Conservation (phyloP, 1,140 invertebrate species). For the Notospermus geniculatus region DNA sequence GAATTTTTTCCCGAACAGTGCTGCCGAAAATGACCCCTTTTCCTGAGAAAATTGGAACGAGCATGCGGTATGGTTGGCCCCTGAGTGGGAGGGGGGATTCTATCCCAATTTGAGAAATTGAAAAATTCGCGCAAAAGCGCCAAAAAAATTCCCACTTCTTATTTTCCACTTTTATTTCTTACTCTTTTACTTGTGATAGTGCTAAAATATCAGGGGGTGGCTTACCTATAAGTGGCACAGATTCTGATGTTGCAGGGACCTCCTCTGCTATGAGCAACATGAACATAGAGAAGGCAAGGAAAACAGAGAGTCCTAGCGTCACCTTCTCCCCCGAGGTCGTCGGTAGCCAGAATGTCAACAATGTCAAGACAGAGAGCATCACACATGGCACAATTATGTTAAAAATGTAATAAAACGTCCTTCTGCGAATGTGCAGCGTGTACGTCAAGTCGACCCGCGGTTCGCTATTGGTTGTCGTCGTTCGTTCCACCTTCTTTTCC, state of each 20-base stretch:
- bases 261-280: slow-evolving; percentile 63
- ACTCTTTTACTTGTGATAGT: no score
- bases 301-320: slow-evolving; percentile 73
- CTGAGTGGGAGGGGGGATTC: no score
- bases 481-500: slow-evolving; percentile 34
- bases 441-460: slow-evolving; percentile 97
- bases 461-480: slow-evolving; percentile 46
- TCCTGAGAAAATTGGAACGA: no score
- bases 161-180: no score
- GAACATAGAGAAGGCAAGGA: slow-evolving; percentile 56
- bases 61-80: no score
- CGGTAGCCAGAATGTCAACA: slow-evolving; percentile 92
- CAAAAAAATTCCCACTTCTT: no score
- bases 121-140: no score
- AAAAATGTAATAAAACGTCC: slow-evolving; percentile 99
- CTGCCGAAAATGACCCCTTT: no score
- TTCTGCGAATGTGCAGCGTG: slow-evolving; percentile 91
- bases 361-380: slow-evolving; percentile 96
- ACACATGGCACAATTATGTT: slow-evolving; percentile 90
- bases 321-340: slow-evolving; percentile 99
- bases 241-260: slow-evolving; percentile 97
- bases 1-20: no score
- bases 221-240: slow-evolving; percentile 94
- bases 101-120: no score
- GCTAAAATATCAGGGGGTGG: not conserved